Evolutionary conservation across 2,113 vertebrate species (phyloP), one percentile per base, ranked within the genome.

Genomic region (Dicaeum eximium): DNA sequence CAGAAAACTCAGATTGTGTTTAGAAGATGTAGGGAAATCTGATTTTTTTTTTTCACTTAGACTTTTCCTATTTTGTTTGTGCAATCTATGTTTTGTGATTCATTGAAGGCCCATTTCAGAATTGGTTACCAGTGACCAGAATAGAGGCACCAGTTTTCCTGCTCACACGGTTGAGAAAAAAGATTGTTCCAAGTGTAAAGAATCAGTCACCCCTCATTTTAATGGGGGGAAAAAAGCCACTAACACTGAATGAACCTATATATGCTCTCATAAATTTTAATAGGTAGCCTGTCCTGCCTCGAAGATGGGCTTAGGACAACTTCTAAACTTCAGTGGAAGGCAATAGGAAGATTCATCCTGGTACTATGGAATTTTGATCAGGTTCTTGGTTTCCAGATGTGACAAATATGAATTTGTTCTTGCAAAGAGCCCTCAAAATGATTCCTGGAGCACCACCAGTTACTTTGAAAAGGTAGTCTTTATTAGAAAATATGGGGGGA

Each of bases 221-320:
- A 56, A 47, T 0, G 0, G 51, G 0, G 51, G 38, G 64, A 53
- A 60, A 62, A 1, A 2, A 47, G 10, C 4, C 6, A n/a, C 40
- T 92, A 79, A 58, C 11, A 44, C 16, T 23, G 31, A 79, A 48
- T 70, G 1, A 62, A 48, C 66, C 35, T 66, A 45, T 8, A 13
- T 16, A 56, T 38, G 5, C 1, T 71, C 17, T 9, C 31, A 40
- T 40, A 28, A 81, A 60, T 21, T 86, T 77, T 45, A 47, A 35
- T 2, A 33, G 15, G 9, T 45, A 62, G 30, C 9, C 10, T 91
- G 28, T 20, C 31, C 38, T 60, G 51, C 16, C 13, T 44, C 60
- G 9, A 17, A 40, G 11, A 33, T 2, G 10, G 10, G 12, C 12
- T 84, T 56, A 51, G 48, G 28, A 51, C 9, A 85, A 15, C 16